phyloP scores from a whole-genome alignment of 2,888 invertebrate genomes.

The Cryptocheilus praepositus region DNA sequence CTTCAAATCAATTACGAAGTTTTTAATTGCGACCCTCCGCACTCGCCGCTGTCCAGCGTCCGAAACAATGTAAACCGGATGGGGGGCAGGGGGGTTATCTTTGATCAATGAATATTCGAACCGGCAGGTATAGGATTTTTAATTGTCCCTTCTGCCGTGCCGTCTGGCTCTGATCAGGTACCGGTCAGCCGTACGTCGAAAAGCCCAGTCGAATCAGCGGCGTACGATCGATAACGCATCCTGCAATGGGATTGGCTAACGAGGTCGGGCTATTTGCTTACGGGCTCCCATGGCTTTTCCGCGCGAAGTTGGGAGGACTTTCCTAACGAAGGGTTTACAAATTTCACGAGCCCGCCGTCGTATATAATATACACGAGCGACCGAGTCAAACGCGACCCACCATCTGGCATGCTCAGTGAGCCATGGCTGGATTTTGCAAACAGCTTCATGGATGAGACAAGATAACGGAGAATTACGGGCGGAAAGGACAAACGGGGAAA shows the following conservation, averaged over 20 bases:
- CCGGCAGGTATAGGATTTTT: too few species aligned
- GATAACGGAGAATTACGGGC: too few species aligned
- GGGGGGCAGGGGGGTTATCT: background rate
- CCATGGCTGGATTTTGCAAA: slow-evolving; percentile 49
- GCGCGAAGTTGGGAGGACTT: slow-evolving; percentile 34
- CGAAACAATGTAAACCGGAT: too few species aligned
- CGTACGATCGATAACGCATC: slow-evolving; percentile 45
- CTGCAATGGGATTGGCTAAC: slow-evolving; percentile 47
- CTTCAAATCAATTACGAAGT: too few species aligned
- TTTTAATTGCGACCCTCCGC: too few species aligned
- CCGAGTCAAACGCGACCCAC: background rate
- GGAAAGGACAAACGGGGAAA: too few species aligned
- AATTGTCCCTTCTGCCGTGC: too few species aligned
- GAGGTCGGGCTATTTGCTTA: slow-evolving; percentile 48
- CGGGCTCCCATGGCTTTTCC: slow-evolving; percentile 44
- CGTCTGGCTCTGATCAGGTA: background rate
- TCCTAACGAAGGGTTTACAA: slow-evolving; percentile 37
- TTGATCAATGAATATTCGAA: background rate
- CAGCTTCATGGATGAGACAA: background rate
- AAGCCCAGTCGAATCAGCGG: background rate
- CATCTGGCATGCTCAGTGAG: slow-evolving; percentile 28
- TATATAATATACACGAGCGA: slow-evolving; percentile 17
- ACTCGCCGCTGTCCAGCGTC: too few species aligned
- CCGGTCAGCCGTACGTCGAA: background rate
- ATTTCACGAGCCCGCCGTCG: slow-evolving; percentile 33